Base-by-base conservation (phyloP, 1,140 invertebrate genomes). In the Theocolax elegans region DNA sequence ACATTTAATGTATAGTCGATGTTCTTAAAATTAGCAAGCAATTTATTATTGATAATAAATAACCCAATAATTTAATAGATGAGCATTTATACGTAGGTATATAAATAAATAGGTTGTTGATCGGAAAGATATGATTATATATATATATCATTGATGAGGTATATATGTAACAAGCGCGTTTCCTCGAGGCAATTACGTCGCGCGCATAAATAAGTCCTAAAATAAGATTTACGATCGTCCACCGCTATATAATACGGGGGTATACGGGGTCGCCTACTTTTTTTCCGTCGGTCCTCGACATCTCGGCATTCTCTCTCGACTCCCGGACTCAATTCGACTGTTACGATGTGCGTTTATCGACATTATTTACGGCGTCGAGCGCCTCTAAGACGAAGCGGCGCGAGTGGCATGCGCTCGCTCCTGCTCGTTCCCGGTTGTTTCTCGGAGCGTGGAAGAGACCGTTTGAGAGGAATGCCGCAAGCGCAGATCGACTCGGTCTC, bases 311-410 rank as follows among this genome's bases (percentile, higher is more conserved):
- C n/a, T n/a, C n/a, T n/a, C 60, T 12, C 17, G 29, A 38, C 31
- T 35, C 31, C 13, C 35, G 25, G 51, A 67, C 65, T 67, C 54
- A 40, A 67, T 67, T 67, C 64, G 64, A 56, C 51, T 44, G 51
- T 38, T 49, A n/a, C 27, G 54, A 49, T 48, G 42, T 67, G 71
- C 66, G 62, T 72, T 72, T 68, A 72, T 68, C 46, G 71, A 49
- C 29, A 42, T 72, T 68, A 72, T 72, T 72, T 72, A 72, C 66
- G 23, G 60, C 49, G 19, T 19, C 13, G 42, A 23, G 40, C 44
- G 35, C 17, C n/a, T n/a, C n/a, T n/a, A 38, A 42, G 25, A 17
- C n/a, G 29, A 35, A 44, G 13, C n/a, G 12, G 38, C n/a, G n/a
- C n/a, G n/a, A n/a, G n/a, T n/a, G n/a, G n/a, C n/a, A n/a, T n/a